Percentiles rank a stretch among this genome's conserved stretches.
Evolutionary conservation across 2,888 invertebrate species (phyloP).

Genomic region (Chloroclystis v-ata): DNA sequence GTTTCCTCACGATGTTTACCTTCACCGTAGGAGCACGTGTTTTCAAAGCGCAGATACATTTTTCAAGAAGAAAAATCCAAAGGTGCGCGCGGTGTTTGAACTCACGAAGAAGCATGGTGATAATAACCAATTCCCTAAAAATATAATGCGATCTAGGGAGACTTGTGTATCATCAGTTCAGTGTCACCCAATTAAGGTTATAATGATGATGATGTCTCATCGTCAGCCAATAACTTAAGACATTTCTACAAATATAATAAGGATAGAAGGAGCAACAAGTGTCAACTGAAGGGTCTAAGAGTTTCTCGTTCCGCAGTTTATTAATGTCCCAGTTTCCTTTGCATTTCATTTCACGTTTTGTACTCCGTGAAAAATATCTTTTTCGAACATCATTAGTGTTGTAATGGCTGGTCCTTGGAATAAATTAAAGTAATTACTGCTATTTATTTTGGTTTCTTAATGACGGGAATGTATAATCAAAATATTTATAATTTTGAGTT

Average conservation of each 20-base stretch:
- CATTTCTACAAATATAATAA: conserved; percentile 9
- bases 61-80: no score
- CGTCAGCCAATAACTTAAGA: neutral
- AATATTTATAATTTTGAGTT: neutral
- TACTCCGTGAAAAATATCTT: conserved; percentile 25
- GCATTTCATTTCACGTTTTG: conserved; percentile 31
- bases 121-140: no score
- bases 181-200: no score
- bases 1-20: no score
- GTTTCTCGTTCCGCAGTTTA: conserved; percentile 37
- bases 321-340: conserved; percentile 41
- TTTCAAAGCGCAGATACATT: no score
- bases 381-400: conserved; percentile 20
- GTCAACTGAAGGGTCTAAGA: conserved; percentile 40
- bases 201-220: no score
- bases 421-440: conserved; percentile 12
- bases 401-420: conserved; percentile 16
- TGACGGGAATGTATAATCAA: neutral
- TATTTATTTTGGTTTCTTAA: conserved; percentile 6
- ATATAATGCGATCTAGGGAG: no score
- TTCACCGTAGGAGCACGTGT: no score
- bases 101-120: no score
- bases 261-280: conserved; percentile 54
- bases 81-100: no score
- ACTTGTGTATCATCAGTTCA: no score